Base-by-base conservation (phyloP, 2,113 vertebrate species). In the Prietella phreatophila region DNA sequence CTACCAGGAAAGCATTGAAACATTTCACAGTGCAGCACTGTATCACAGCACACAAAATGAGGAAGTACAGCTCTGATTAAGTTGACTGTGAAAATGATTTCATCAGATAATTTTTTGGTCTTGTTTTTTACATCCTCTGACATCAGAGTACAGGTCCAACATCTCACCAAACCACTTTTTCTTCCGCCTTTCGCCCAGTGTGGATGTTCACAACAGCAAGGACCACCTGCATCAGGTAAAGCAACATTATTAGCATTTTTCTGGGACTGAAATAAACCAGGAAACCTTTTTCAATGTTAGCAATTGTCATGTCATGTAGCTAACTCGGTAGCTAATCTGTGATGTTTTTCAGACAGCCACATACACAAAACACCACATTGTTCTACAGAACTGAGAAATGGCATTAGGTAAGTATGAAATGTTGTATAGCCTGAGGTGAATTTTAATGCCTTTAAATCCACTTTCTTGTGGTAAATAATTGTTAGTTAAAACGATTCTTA, bases 351-450 rank as follows among this genome's bases (percentile, higher is more conserved):
- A 42, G 9, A 22, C 76, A 30, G 55, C 19, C 65, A 56, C 39
- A 42, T 36, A 39, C 5, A 73, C 33, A 39, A 39, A 39, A 58
- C 30, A 30, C 15, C 9, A 7, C 27, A 56, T 47, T 76, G 14
- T 60, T 75, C 69, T 63, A 19, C 65, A 42, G 15, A 50, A 33
- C 39, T 58, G 14, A 4, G 33, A 67, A 47, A 85, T 85, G 89
- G 67, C 83, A 61, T 63, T 42, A 58, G n/a, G 89, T 88, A 85
- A 56, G 89, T 85, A 82, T 87, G n/a, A 61, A 56, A 33, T 2
- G 10, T 63, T 15, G 5, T 60, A 20, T 20, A 15, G 42, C 50
- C 13, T 25, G 11, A 50, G 47, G 25, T 79, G 13, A 42, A 30
- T 85, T 82, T 86, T 53, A 53, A 4, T 81, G 85, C 88, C 73